Conservation (phyloP, 2,888 invertebrate species). For the Rutpela maculata region DNA sequence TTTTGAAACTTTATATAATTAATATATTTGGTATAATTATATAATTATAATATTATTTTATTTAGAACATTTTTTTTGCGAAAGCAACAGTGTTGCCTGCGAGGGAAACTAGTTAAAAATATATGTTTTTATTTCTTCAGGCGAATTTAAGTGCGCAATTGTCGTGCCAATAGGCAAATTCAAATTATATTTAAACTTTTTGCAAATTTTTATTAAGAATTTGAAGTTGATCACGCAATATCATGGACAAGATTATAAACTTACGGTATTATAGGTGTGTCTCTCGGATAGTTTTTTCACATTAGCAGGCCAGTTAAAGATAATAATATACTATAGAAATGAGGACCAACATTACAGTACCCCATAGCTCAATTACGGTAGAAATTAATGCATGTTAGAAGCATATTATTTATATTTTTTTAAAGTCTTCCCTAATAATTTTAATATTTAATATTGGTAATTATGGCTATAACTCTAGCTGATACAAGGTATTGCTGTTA, state of each 20-base stretch:
- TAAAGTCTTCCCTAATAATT: too few relatives aligned
- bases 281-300: background rate
- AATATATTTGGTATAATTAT: background rate
- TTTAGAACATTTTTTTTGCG: background rate
- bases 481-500: too few relatives aligned
- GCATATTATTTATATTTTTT: background rate
- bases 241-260: background rate
- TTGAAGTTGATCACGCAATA: background rate
- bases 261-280: conserved; percentile 1
- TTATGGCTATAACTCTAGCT: too few relatives aligned
- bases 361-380: background rate
- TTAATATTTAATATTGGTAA: too few relatives aligned
- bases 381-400: background rate
- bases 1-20: too few relatives aligned
- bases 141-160: background rate
- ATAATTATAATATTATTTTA: background rate
- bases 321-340: background rate
- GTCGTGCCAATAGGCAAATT: background rate
- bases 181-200: background rate
- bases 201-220: background rate
- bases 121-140: background rate
- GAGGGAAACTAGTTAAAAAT: background rate
- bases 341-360: conserved; percentile 7
- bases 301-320: background rate
- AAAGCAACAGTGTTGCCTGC: background rate